Evolutionary conservation across 2,113 vertebrate species (phyloP).

Genomic region (Sylvilagus bachmani): DNA sequence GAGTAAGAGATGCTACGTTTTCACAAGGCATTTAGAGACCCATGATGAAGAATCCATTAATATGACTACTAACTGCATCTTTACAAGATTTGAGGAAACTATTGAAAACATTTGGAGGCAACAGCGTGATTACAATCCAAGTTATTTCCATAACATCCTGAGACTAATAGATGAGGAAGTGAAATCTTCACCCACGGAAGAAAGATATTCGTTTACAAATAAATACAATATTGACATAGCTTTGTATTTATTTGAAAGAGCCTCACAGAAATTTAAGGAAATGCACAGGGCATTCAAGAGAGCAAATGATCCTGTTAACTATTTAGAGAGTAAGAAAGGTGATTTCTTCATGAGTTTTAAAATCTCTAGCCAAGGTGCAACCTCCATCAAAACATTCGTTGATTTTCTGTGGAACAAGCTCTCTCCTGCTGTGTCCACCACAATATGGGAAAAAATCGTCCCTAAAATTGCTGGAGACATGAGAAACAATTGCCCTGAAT

Average conservation of each 20-base stretch:
- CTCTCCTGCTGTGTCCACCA: constrained; percentile 61
- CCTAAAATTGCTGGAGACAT: constrained; percentile 83
- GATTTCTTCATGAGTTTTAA: constrained; percentile 86
- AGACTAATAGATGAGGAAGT: constrained; percentile 45
- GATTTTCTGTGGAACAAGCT: constrained; percentile 87
- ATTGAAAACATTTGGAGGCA: constrained; percentile 6
- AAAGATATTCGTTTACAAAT: constrained; percentile 77
- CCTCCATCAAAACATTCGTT: constrained; percentile 83
- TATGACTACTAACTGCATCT: neutral
- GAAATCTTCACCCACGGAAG: constrained; percentile 41
- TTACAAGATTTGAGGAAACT: constrained; percentile 11
- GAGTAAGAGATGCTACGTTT: fast-evolving
- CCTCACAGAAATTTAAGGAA: constrained; percentile 75
- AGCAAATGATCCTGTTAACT: constrained; percentile 80
- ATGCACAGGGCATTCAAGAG: constrained; percentile 79
- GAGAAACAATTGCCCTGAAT: constrained; percentile 74
- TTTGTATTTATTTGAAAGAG: constrained; percentile 74
- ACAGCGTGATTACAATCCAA: constrained; percentile 66
- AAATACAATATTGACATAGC: constrained; percentile 81
- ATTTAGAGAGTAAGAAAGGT: constrained; percentile 83
- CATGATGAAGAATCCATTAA: neutral
- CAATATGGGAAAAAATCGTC: constrained; percentile 74
- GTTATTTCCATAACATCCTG: constrained; percentile 80
- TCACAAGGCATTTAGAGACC: neutral
- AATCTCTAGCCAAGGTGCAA: constrained; percentile 84